Evolutionary conservation across 2,888 invertebrate species (phyloP), one percentile per base, ranked within the genome.

Genomic region (Crioceris asparagi): DNA sequence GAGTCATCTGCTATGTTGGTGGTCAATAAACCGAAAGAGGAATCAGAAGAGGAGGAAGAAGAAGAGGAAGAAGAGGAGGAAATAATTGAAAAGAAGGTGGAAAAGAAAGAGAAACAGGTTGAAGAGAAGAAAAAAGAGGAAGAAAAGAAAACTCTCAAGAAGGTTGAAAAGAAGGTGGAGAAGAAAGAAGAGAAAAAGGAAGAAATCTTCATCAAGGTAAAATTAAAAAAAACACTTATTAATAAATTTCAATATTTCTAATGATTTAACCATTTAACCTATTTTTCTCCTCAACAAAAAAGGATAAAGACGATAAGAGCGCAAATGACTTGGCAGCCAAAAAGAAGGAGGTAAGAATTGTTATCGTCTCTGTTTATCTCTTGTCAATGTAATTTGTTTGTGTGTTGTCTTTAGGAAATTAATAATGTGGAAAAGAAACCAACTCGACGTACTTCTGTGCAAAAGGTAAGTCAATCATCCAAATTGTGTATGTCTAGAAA

Each of bases 1-100:
- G 85, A 88, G 57, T 84, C 86, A 2, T 77, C 79, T 29, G 87
- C 93, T 31, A 81, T 85, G 54, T 71, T 98, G 39, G 84, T 83
- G 15, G 80, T 97, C 8, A 76, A 70, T 37, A 61, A 64, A 50
- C 60, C 56, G 60, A 74, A 76, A 49, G 63, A 59, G 21, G 49
- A 50, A 30, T 46, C 47, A 14, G 48, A 47, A 36, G 50, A 50
- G 36, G 49, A 44, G 43, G 47, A 40, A 35, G 36, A 55, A 58
- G 54, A 50, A 36, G 53, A 50, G 39, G 49, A 51, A 44, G 49
- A 51, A 69, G 53, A 70, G 68, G 55, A 70, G 41, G 11, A 33
- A 25, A 23, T 33, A 16, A 33, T 33, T 5, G 46, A 49, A 36
- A 57, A 62, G 48, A 55, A 60, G 38, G 56, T 61, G 46, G 55